Evolutionary conservation across 2,888 invertebrate species (phyloP).

Genomic region (Drosophila cracens): DNA sequence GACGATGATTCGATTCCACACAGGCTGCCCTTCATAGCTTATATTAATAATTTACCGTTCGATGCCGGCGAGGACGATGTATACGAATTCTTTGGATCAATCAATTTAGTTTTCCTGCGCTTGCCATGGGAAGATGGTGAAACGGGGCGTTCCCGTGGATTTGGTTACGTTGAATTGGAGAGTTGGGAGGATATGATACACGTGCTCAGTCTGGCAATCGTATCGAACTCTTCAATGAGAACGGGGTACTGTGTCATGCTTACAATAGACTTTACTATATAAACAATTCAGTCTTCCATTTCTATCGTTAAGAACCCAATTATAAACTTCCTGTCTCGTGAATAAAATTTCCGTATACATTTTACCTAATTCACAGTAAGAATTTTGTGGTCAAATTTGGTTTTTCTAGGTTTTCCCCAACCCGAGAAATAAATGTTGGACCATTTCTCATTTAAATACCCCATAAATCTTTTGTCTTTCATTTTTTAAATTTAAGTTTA

Average conservation of each 20-base stretch:
- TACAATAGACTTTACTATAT: neutral
- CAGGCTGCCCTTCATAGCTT: constrained; percentile 94
- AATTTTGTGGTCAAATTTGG: neutral
- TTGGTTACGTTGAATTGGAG: constrained; percentile 96
- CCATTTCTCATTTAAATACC: neutral
- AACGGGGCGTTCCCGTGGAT: constrained; percentile 91
- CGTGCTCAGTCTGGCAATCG: constrained; percentile 92
- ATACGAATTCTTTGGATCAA: constrained; percentile 89
- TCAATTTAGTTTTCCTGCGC: constrained; percentile 85
- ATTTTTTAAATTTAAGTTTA: no score
- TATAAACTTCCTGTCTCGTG: neutral
- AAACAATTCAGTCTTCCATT: neutral
- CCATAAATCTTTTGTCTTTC: neutral
- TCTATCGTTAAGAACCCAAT: neutral
- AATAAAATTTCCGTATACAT: neutral
- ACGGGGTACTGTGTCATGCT: constrained; percentile 79
- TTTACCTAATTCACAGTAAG: neutral
- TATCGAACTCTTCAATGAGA: constrained; percentile 91
- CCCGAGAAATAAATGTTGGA: neutral
- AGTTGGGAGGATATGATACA: constrained; percentile 93
- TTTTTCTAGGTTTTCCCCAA: neutral
- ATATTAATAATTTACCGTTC: constrained; percentile 96
- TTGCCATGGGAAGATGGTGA: constrained; percentile 92
- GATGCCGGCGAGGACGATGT: constrained; percentile 95
- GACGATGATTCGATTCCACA: constrained; percentile 94